Evolutionary conservation across 2,797 vertebrate species (phyloP).

Genomic region (Sebastes oblongus): DNA sequence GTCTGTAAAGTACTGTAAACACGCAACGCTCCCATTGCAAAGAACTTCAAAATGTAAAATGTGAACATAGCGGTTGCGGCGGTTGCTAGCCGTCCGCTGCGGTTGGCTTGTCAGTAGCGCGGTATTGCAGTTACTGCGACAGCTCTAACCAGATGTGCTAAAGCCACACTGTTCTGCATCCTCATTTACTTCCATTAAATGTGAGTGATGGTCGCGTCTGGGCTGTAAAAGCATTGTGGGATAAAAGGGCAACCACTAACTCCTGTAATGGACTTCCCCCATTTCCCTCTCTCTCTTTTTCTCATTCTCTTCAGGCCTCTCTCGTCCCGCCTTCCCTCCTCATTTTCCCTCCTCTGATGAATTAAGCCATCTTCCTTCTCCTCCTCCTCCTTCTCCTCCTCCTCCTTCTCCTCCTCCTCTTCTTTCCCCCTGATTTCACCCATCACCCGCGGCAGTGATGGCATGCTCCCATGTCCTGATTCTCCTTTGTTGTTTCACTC

Average conservation of each 20-base stretch:
- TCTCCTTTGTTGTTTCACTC: slow-evolving; percentile 5
- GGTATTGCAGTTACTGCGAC: not conserved
- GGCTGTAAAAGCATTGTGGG: not conserved
- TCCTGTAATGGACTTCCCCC: not conserved
- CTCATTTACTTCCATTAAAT: not conserved
- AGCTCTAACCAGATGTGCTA: not conserved
- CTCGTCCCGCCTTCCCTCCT: not conserved
- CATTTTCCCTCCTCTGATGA: not conserved
- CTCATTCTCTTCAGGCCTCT: not conserved
- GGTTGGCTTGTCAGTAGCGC: too few relatives aligned
- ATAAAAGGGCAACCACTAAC: not conserved
- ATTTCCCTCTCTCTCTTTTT: not conserved
- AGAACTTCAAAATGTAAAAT: too few relatives aligned
- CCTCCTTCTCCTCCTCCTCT: not conserved
- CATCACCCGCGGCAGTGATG: slow-evolving; percentile 17
- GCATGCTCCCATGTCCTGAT: not conserved
- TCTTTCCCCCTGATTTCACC: slow-evolving; percentile 28
- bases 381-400: not conserved
- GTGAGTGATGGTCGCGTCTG: not conserved
- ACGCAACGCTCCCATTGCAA: too few relatives aligned
- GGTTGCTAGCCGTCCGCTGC: too few relatives aligned
- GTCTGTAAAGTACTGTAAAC: too few relatives aligned
- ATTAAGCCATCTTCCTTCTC: not conserved
- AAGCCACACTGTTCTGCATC: not conserved
- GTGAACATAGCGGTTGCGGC: too few relatives aligned